phyloP scores from a whole-genome alignment of 2,888 invertebrate species.

The Hyposoter dolosus region DNA sequence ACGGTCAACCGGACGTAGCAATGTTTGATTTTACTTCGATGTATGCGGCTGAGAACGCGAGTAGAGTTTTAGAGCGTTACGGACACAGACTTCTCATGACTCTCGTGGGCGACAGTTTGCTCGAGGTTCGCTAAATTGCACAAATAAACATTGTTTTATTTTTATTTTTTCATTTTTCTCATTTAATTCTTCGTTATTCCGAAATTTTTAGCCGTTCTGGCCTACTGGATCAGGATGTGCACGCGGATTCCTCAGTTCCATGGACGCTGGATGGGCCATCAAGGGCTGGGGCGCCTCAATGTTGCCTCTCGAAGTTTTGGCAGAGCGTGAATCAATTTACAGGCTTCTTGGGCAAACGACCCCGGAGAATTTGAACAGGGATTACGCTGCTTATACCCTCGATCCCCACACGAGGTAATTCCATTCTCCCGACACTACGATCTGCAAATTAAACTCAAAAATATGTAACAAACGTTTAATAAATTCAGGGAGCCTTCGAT shows the following conservation, averaged over 20 bases:
- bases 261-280: slow-evolving; percentile 98
- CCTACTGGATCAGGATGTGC: slow-evolving; percentile 99
- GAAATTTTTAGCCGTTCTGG: slow-evolving; percentile 93
- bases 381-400: slow-evolving; percentile 93
- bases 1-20: slow-evolving; percentile 98
- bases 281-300: slow-evolving; percentile 91
- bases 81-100: slow-evolving; percentile 94
- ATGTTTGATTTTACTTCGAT: slow-evolving; percentile 99
- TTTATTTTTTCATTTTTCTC: not conserved
- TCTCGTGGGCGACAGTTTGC: slow-evolving; percentile 97
- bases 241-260: slow-evolving; percentile 96
- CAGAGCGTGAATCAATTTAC: slow-evolving; percentile 98
- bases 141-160: not conserved
- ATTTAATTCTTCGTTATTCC: not conserved
- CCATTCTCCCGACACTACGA: not conserved
- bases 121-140: slow-evolving; percentile 88
- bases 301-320: slow-evolving; percentile 94
- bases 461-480: too few species aligned
- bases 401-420: slow-evolving; percentile 91
- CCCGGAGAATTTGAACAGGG: slow-evolving; percentile 97
- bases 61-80: slow-evolving; percentile 90
- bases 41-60: slow-evolving; percentile 98
- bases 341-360: slow-evolving; percentile 95
- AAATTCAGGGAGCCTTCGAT: too few species aligned
- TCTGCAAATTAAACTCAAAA: too few species aligned